Evolutionary conservation across 2,797 vertebrate species (phyloP), one percentile per base, ranked within the genome.

Genomic region (Chrysocyon brachyurus): DNA sequence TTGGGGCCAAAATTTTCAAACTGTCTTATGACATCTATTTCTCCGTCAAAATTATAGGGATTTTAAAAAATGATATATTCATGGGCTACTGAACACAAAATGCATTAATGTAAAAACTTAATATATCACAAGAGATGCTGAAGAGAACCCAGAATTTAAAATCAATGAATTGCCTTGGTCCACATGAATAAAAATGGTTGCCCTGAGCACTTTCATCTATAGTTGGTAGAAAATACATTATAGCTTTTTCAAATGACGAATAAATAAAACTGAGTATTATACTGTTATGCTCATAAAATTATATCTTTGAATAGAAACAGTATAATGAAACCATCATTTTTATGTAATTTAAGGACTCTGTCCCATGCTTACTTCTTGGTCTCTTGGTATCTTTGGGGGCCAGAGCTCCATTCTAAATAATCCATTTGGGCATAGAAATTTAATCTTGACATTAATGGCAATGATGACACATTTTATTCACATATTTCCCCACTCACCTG

Each of bases 401-500:
- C 89, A 72, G 22, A 16, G 52, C 2, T 85, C 56, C 77, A 78
- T 49, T 97, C 72, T 68, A 83, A 84, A 90, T 77, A 92, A 87
- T 22, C 56, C 36, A 82, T 54, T 87, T 96, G 56, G 26, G 61
- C 61, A 85, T 2, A 94, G 81, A 92, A 96, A 95, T 90, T 73
- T 81, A 87, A 92, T 81, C 75, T 83, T 87, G 36, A 92, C 56
- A 81, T 66, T 54, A 64, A 46, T 61, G 46, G 77, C 77, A 75
- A 88, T 59, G 28, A 54, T 70, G 90, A 61, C 28, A 70, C 22
- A 68, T 96, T 77, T 92, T 87, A 81, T 88, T 81, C 77, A 97
- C 94, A 82, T 97, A 97, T 98, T 97, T 98, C 89, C 93, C 79
- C 92, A 97, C 96, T 98, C 96, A 98, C 95, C 96, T 97, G 87